phyloP scores from a whole-genome alignment of 2,113 vertebrate species.

The Cyprinus carpio region DNA sequence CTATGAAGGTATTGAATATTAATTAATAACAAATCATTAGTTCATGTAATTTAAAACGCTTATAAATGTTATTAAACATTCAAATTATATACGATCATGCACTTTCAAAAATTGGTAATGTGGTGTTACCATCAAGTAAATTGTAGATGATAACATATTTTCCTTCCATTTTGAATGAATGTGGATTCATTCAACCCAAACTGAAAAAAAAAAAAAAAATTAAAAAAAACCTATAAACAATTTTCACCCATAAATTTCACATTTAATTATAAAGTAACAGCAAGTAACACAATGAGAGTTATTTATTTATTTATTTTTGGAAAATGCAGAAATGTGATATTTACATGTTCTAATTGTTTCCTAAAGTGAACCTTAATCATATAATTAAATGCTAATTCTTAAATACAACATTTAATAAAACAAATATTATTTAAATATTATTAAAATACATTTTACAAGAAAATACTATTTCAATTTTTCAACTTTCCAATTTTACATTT shows the following conservation, averaged over 20 bases:
- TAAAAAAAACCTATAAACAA: too few species aligned
- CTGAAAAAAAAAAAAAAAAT: background rate
- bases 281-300: too few species aligned
- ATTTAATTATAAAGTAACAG: too few species aligned
- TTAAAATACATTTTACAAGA: background rate
- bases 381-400: background rate
- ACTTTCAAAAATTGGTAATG: background rate
- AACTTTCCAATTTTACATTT: background rate
- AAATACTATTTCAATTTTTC: background rate
- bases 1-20: background rate
- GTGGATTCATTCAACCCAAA: background rate
- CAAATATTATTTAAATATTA: background rate
- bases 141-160: background rate
- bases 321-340: too few species aligned
- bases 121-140: background rate
- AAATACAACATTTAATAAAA: background rate
- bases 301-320: too few species aligned
- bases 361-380: background rate
- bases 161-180: background rate
- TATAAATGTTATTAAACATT: too few species aligned
- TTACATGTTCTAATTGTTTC: background rate
- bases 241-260: too few species aligned
- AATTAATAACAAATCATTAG: background rate
- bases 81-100: too few species aligned
- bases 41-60: too few species aligned